Base-by-base conservation (phyloP, 30 jellyfish, hydroid and myxozoan genomes). In the Calvadosia cruxmelitensis region DNA sequence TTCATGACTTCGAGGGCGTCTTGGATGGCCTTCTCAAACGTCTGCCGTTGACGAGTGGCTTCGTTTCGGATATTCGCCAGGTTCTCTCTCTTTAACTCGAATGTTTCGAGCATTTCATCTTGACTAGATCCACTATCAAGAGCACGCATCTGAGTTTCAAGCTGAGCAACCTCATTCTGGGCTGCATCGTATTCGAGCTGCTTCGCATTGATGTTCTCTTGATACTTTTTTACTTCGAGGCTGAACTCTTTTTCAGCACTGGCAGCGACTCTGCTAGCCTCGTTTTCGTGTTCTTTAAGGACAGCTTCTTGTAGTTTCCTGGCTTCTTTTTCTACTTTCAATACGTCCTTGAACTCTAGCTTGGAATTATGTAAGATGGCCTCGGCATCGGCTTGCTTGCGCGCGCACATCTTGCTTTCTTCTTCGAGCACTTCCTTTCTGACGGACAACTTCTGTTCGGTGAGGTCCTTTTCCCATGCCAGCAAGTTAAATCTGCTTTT, bases 391-490 rank as follows among this genome's bases (percentile, higher is more conserved):
- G 62, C 85, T 1, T 81, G 35, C 1, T 64, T 28, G 28, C 73
- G 75, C 52, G 71, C 71, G 49, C 70, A 92, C 29, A 34, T 31
- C 13, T 48, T 53, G 7, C 64, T 34, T 70, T 89, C 92, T 26
- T n/a, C 75, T 24, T 83, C 52, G 1, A 76, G 62, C 35, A 66
- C 52, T n/a, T 36, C 73, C 67, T 75, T 79, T 32, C 73, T 77
- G 23, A 51, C 48, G 31, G 67, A 77, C 15, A 33, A 34, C 31
- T 81, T 77, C 71, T 70, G 85, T 35, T 72, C 84, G 10, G 64
- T 83, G 48, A 49, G 63, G 25, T 77, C 90, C 34, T 92, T 70
- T 70, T 89, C 98, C 93, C 94, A 82, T 28, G 85, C 48, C 20
- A 89, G 57, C 77, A 89, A 82, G 30, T 77, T 92, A 66, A 83